Evolutionary conservation across 2,888 invertebrate species (phyloP).

Genomic region (Therioaphis trifolii): DNA sequence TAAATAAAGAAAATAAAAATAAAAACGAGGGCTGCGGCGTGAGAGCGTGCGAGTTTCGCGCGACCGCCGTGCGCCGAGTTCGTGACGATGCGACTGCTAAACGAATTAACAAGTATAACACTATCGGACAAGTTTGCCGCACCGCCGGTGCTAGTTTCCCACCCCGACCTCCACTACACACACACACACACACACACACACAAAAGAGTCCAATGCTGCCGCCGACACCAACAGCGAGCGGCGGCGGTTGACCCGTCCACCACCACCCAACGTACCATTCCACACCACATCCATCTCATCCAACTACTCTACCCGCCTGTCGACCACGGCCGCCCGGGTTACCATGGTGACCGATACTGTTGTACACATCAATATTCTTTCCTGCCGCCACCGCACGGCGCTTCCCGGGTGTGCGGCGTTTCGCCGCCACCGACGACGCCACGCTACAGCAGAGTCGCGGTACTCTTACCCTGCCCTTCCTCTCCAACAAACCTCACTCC

Average conservation of each 20-base stretch:
- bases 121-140: slow-evolving; percentile 62
- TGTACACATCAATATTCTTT: slow-evolving; percentile 63
- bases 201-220: not conserved
- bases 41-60: slow-evolving; percentile 51
- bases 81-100: slow-evolving; percentile 62
- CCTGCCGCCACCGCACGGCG: slow-evolving; percentile 52
- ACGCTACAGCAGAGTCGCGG: not conserved
- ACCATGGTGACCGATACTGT: slow-evolving; percentile 59
- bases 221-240: slow-evolving; percentile 29
- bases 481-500: not conserved
- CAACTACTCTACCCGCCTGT: not conserved
- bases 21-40: slow-evolving; percentile 27
- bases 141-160: slow-evolving; percentile 41
- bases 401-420: slow-evolving; percentile 28
- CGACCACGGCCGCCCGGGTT: slow-evolving; percentile 24
- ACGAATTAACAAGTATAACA: slow-evolving; percentile 63
- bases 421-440: slow-evolving; percentile 17
- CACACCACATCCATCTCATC: not conserved
- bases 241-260: slow-evolving; percentile 61
- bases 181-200: not conserved
- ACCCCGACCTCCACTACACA: not conserved
- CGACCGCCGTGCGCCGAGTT: slow-evolving; percentile 55
- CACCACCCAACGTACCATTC: not conserved
- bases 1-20: too few relatives aligned
- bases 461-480: not conserved